Conservation (phyloP, 2,797 vertebrate genomes). For the Urocyon cinereoargenteus region DNA sequence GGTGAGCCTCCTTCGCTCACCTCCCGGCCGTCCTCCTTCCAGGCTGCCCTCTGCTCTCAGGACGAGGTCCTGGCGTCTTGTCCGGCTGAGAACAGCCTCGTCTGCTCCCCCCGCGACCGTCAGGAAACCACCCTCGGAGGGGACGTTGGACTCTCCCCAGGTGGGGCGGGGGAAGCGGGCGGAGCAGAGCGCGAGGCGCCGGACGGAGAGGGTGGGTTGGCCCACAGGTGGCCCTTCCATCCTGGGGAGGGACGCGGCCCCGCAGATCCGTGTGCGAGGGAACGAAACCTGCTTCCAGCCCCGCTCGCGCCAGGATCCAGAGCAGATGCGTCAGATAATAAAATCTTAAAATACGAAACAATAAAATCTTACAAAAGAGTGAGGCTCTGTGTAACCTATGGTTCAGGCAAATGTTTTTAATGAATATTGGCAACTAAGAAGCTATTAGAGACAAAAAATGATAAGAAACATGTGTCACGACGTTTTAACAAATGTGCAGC, state of each 20-base stretch:
- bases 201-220: background rate
- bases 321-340: background rate
- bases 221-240: background rate
- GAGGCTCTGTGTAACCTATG: accelerated
- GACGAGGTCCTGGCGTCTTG: accelerated
- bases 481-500: accelerated
- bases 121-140: background rate
- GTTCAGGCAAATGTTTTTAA: background rate
- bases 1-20: background rate
- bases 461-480: background rate
- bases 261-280: accelerated
- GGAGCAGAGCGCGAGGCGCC: background rate
- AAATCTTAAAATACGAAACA: background rate
- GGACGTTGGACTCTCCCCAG: background rate
- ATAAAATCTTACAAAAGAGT: background rate
- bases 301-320: accelerated
- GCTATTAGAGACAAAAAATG: background rate
- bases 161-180: background rate
- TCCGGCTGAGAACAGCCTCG: background rate
- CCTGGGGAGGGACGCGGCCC: background rate
- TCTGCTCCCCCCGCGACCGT: background rate
- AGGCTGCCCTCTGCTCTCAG: background rate
- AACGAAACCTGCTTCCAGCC: accelerated
- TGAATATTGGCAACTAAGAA: background rate
- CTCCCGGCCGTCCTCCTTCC: background rate